Evolutionary conservation across 2,113 vertebrate genomes (phyloP), one percentile per base, ranked within the genome.

Genomic region (Sakesphorus luctuosus): DNA sequence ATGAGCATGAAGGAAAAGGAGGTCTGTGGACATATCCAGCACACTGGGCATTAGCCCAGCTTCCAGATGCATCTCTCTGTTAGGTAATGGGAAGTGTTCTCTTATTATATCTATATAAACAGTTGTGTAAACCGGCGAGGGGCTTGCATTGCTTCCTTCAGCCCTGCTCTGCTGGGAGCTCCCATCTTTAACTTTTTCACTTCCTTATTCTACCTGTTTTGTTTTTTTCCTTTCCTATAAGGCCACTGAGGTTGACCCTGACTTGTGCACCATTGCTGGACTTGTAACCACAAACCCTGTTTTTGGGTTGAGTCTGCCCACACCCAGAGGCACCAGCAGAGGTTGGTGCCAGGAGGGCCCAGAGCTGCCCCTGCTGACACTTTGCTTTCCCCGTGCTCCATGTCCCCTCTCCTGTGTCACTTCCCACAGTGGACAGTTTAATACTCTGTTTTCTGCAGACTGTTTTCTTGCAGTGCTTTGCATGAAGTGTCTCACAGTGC

Each of bases 271-370:
- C 2, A 0, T 10, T 66, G 49, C 66, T 83, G 61, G 33, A 46
- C 35, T 62, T 3, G 1, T 4, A 65, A 31, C 28, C 20, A 15
- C 8, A 19, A 69, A 10, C 6, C 8, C 7, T n/a, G 17, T 62
- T 18, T 66, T 1, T 4, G 8, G 16, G 7, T 8, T 71, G 46
- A 38, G 23, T 23, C 28, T 33, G 8, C 15, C 75, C 46, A 6
- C 1, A 9, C 6, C 56, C 56, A 58, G 66, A 43, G 1, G 1
- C 61, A 36, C 18, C 43, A 59, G 52, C 11, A 3, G 20, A 0
- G 2, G 25, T 26, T 14, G 20, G 49, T 78, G 31, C 47, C n/a
- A 53, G 56, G 6, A 59, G 25, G 44, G 46, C 15, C 18, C 10
- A 3, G 50, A 38, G 61, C 65, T 26, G 62, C 2, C 67, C 28